Evolutionary conservation across 2,888 invertebrate genomes (phyloP), one percentile per base, ranked within the genome.

Genomic region (Tachina grossa): DNA sequence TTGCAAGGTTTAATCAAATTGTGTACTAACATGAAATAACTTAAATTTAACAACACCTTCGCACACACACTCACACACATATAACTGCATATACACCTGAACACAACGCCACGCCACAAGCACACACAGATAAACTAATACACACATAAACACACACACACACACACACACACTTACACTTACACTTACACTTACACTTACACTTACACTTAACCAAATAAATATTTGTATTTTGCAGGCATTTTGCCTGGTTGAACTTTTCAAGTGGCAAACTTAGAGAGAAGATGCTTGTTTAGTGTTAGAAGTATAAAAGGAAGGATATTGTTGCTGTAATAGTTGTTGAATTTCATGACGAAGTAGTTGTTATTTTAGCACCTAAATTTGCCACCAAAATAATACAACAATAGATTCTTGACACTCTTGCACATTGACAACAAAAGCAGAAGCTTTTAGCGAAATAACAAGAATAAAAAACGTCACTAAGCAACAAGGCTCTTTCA

Each of bases 401-500:
- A 76, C 68, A 74, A 82, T 81, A 43, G 41, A n/a, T 75, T 43
- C 51, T 68, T 49, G 10, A 19, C 47, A 16, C 14, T 39, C 57
- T 47, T 53, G 11, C 22, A 41, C 41, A 69, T 45, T 74, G 74
- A 87, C 74, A 85, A 82, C 78, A 80, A 79, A 55, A 83, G 31
- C 61, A 61, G n/a, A 63, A 74, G 69, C 69, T 55, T 75, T 59
- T 45, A 68, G 68, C 71, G 65, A 75, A 75, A 81, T 59, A 77
- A 71, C 55, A 1, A 2, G 1, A 22, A 22, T 4, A 31, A 82
- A 69, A 78, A 84, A 89, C 90, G 90, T 90, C 90, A 91, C 90
- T 49, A 59, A 53, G 75, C 88, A 88, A 89, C 91, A 91, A 91
- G 91, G 91, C 90, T 91, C 89, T 90, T 90, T 89, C 89, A 91